Base-by-base conservation (phyloP, 2,797 vertebrate genomes). In the Brachyrhaphis roseni region DNA sequence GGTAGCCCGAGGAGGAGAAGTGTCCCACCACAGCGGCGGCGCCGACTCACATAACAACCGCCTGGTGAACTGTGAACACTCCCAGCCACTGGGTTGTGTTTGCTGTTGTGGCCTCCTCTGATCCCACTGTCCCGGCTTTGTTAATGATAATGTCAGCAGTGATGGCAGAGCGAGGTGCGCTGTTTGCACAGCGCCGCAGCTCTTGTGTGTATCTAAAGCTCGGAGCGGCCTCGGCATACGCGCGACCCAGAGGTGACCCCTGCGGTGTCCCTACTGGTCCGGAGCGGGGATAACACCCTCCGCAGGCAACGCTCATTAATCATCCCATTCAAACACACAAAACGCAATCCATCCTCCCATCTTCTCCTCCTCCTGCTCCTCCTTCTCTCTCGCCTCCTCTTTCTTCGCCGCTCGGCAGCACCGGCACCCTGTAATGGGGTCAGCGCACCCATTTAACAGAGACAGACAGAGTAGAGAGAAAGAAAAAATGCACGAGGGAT, bases 361-460 rank as follows among this genome's bases (percentile, higher is more conserved):
- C 90, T 90, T 89, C 88, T 90, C 90, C 88, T 92, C 88, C 92
- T 90, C 78, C 87, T 86, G 71, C 91, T 91, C 86, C 91, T 92
- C 88, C 91, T 90, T 85, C 85, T 76, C 85, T 76, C 81, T 86
- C 84, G 84, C 82, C 87, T 88, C 88, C 86, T 90, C 87, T 79
- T 89, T 84, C 86, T 91, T 90, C 72, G 43, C 46, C 34, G 12
- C 85, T 84, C 84, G 76, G 34, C 84, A 49, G 79, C 88, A 89
- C 88, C 85, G 55, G 39, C 80, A 72, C 89, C 83, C 79, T 51
- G 80, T 95, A 95, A 94, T 95, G 94, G 93, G 94, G 94, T 95
- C 94, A 94, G 80, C 90, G 91, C 94, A 93, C 94, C 93, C 93
- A 93, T 95, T 95, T 94, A 94, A 89, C 92, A 88, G 90, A 91